phyloP scores from a whole-genome alignment of 2,888 invertebrate genomes.

The Conistra vaccinii region DNA sequence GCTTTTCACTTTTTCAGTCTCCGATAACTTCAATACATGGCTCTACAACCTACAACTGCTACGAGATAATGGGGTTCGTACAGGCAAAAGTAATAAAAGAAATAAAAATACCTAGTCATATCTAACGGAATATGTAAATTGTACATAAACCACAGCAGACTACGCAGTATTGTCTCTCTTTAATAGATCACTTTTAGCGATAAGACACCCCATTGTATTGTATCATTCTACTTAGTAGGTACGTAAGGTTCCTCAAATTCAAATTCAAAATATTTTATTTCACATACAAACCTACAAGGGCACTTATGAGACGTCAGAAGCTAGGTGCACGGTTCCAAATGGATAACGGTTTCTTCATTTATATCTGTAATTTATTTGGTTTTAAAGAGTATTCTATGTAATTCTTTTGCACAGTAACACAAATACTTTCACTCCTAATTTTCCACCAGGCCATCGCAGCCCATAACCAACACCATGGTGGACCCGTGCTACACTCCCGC shows the following conservation, averaged over 20 bases:
- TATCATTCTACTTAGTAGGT: too few relatives aligned
- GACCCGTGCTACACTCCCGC: conserved; percentile 93
- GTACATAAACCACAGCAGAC: not conserved
- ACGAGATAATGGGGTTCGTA: too few relatives aligned
- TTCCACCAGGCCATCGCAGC: conserved; percentile 91
- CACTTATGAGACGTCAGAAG: too few relatives aligned
- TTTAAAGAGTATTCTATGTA: not conserved
- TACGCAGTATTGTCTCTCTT: too few relatives aligned
- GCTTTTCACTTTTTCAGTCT: not conserved
- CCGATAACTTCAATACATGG: not conserved
- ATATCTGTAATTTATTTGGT: not conserved
- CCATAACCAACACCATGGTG: conserved; percentile 94
- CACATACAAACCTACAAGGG: too few relatives aligned
- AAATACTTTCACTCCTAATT: not conserved
- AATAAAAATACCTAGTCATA: not conserved
- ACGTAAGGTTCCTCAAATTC: too few relatives aligned
- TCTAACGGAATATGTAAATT: not conserved
- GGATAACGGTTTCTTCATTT: too few relatives aligned
- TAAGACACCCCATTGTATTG: too few relatives aligned
- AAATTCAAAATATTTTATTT: too few relatives aligned
- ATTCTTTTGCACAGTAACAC: not conserved
- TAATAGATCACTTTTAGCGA: too few relatives aligned
- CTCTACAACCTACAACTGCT: not conserved
- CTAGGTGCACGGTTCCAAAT: too few relatives aligned
- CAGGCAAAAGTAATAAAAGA: not conserved